phyloP scores from a whole-genome alignment of 2,113 vertebrate genomes.

The Leptobrachium ailaonicum region DNA sequence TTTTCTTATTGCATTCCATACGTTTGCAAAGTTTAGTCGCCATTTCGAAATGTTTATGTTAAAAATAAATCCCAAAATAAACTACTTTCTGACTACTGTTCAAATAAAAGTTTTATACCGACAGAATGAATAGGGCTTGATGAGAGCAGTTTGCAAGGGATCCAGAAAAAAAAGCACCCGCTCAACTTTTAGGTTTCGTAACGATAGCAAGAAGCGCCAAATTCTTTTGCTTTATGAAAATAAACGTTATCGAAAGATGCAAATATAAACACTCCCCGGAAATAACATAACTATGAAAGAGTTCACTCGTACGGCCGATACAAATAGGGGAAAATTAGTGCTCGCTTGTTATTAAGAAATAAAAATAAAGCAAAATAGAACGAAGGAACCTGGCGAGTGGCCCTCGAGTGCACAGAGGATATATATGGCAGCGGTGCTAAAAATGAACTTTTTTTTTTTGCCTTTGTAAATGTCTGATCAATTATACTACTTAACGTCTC shows the following conservation, averaged over 20 bases:
- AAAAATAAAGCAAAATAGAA: background rate
- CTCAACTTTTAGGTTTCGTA: too few species aligned
- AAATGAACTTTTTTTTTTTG: constrained; percentile 19
- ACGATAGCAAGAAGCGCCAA: too few species aligned
- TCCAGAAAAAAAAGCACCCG: too few species aligned
- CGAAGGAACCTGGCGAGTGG: background rate
- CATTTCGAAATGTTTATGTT: too few species aligned
- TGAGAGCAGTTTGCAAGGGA: too few species aligned
- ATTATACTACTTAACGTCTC: constrained; percentile 44
- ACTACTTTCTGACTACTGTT: too few species aligned
- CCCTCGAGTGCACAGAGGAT: background rate
- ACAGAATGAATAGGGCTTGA: background rate
- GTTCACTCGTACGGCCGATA: background rate
- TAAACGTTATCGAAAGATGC: background rate
- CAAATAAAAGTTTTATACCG: too few species aligned
- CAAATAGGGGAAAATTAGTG: background rate
- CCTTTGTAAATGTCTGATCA: constrained; percentile 37
- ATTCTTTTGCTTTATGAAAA: too few species aligned
- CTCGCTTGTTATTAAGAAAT: background rate
- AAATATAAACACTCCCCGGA: background rate
- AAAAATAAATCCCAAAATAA: too few species aligned
- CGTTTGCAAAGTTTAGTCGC: too few species aligned
- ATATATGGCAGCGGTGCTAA: constrained; percentile 13
- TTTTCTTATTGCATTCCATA: too few species aligned
- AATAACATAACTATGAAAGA: background rate